Conservation (phyloP, 2,113 vertebrate genomes). For the Geococcyx californianus region DNA sequence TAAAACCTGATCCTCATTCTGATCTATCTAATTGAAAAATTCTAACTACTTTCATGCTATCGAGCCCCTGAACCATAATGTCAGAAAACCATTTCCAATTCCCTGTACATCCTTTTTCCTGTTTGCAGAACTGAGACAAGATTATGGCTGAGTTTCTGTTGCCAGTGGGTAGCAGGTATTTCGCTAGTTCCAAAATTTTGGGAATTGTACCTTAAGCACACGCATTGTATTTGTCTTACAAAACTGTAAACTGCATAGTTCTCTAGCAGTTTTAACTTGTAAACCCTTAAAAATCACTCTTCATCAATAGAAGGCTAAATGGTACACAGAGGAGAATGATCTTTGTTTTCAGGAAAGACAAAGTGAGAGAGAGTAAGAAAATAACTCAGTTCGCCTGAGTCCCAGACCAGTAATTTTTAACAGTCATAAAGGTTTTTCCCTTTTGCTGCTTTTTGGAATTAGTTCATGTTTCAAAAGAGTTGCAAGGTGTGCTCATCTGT, state of each 20-base stretch:
- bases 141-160: background rate
- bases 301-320: background rate
- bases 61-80: background rate
- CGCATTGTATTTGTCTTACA: background rate
- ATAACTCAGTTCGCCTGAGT: background rate
- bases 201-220: background rate
- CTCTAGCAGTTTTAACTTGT: background rate
- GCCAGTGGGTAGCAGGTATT: background rate
- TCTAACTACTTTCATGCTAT: background rate
- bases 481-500: background rate
- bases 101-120: background rate
- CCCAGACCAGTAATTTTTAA: background rate
- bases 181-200: background rate
- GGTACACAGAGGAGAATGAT: background rate
- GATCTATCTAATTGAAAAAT: background rate
- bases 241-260: background rate
- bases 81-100: background rate
- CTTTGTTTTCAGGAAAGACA: background rate
- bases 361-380: background rate
- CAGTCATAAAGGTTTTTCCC: background rate
- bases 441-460: background rate
- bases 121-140: background rate
- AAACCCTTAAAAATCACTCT: background rate
- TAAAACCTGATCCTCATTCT: background rate
- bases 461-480: background rate